Evolutionary conservation across 64 coral and sea anemone species (phyloP), one percentile per base, ranked within the genome.

Genomic region (Catalaphyllia jardinei): DNA sequence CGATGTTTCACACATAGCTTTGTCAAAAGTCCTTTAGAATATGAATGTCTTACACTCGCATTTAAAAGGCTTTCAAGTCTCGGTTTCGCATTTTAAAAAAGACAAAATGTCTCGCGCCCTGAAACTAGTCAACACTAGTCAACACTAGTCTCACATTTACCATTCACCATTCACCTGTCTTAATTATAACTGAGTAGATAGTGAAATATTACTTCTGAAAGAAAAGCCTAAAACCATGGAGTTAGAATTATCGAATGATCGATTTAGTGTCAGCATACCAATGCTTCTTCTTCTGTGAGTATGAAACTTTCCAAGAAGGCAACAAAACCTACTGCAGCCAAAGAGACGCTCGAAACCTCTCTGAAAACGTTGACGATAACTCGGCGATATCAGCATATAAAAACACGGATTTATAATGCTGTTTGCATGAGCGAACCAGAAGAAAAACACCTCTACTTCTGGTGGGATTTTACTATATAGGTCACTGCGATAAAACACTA

Each of bases 391-490:
- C 28, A 89, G 62, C 17, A 87, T 78, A 33, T 96, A 96, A 11
- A 96, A 71, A 52, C 75, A 79, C 2, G 94, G 94, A 30, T 96
- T 96, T 51, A 96, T 71, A 39, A 75, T 46, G 20, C 94, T 96
- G 72, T 96, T 96, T 11, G 86, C 62, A 33, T 96, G 90, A 46
- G 80, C 86, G 11, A 96, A 17, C 94, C 90, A 96, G 55, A 89
- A 96, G 16, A 87, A 72, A 2, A 93, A 31, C 27, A 89, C 8
- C 30, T 59, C 64, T 17, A 89, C 42, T 15, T 73, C 76, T 15
- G 60, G 12, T 2, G 94, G 64, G 7, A 93, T 80, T 10, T n/a
- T 29, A 14, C 18, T 0, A 31, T 71, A 87, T 4, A 67, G 12
- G n/a, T 51, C 39, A 6, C 10, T 87, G 12, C 88, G 82, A 60